Percentiles rank a stretch among this genome's conserved stretches.
Conservation (phyloP, 1,140 invertebrate species). For the Euura lappo region DNA sequence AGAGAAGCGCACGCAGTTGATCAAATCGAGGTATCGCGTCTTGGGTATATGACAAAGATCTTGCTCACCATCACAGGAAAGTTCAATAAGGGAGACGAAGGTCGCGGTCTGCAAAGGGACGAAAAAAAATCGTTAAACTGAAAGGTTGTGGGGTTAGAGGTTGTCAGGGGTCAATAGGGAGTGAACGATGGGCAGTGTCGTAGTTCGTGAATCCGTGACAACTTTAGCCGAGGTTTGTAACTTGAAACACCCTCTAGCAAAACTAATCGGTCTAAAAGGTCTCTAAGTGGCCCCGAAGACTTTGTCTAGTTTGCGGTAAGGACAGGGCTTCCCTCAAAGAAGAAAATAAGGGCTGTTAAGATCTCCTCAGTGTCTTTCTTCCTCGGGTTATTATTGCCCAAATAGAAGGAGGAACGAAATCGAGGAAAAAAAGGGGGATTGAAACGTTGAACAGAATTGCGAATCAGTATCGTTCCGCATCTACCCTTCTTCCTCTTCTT, state of each 20-base stretch:
- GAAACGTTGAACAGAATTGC: constrained; percentile 3
- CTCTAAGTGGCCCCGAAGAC: constrained; percentile 1
- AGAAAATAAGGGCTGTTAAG: too few species aligned
- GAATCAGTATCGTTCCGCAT: background rate
- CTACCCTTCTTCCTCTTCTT: background rate
- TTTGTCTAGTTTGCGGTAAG: background rate
- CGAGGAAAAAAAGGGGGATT: background rate
- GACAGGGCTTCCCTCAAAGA: too few species aligned
- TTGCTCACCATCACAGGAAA: too few species aligned
- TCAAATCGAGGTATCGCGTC: too few species aligned
- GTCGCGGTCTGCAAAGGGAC: too few species aligned
- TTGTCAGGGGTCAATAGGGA: background rate
- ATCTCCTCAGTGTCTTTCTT: too few species aligned
- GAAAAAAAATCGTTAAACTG: too few species aligned
- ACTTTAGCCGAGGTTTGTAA: background rate
- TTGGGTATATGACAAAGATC: too few species aligned
- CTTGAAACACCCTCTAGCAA: constrained; percentile 6
- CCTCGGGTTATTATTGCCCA: too few species aligned
- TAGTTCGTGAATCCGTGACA: background rate
- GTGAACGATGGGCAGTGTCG: background rate
- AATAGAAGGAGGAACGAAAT: too few species aligned
- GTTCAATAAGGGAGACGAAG: too few species aligned
- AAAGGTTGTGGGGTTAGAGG: background rate
- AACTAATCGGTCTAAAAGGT: constrained; percentile 7
- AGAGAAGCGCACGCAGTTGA: too few species aligned